These are phyloP conservation scores for Oryctes rhinoceros DNA, from an alignment of 1,140 invertebrate species.

Conservation along the genomic window DNA sequence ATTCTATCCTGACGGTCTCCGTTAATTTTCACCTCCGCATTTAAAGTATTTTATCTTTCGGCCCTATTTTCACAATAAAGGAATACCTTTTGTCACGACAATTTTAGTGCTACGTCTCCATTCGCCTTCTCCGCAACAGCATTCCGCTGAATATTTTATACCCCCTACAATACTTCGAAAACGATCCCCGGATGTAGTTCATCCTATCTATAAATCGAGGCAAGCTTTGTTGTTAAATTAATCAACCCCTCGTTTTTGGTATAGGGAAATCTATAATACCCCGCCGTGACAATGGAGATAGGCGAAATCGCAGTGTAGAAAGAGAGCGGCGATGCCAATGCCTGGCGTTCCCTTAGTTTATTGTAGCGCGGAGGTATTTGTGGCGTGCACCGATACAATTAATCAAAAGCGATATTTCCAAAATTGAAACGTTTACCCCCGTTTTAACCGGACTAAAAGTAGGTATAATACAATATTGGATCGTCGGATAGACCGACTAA, in stretches of 20 bases:
- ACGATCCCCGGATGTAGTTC: background rate
- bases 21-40: too few relatives aligned
- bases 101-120: background rate
- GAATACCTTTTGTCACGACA: background rate
- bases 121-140: background rate
- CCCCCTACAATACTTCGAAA: background rate
- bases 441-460: background rate
- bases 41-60: too few relatives aligned
- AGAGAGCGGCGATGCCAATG: background rate
- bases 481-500: background rate
- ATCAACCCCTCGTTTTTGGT: constrained; percentile 13
- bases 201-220: background rate
- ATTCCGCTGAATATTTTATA: constrained; percentile 9
- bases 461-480: background rate
- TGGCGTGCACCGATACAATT: constrained; percentile 6
- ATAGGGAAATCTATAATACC: background rate
- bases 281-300: constrained; percentile 1
- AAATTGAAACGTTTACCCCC: constrained; percentile 15
- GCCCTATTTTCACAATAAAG: too few relatives aligned
- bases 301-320: background rate
- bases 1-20: too few relatives aligned
- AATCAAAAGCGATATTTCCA: constrained; percentile 22
- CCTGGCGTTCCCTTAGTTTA: background rate
- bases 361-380: constrained; percentile 3
- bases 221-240: constrained; percentile 3